phyloP scores from a whole-genome alignment of 2,113 vertebrate species.

The Onychostoma macrolepis region DNA sequence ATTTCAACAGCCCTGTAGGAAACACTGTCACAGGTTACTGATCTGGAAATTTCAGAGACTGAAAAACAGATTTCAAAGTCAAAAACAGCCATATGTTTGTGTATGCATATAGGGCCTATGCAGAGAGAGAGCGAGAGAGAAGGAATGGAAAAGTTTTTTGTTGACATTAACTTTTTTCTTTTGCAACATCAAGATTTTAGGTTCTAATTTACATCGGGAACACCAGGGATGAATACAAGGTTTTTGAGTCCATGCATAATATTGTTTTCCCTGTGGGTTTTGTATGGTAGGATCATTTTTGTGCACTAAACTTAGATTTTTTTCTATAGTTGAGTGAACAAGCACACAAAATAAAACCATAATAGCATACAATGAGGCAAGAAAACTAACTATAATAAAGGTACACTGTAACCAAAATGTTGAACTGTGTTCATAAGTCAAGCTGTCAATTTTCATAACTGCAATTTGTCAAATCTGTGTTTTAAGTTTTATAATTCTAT shows the following conservation, averaged over 20 bases:
- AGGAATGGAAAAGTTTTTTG: neutral
- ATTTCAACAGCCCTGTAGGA: neutral
- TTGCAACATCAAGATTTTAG: neutral
- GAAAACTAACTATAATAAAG: neutral
- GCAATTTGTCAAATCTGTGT: neutral
- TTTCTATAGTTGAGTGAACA: neutral
- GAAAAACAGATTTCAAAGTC: neutral
- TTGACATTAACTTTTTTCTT: neutral
- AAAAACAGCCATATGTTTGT: neutral
- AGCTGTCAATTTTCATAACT: neutral
- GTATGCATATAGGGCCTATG: too few species aligned
- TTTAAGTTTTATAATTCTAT: neutral
- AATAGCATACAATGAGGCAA: neutral
- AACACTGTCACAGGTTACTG: neutral
- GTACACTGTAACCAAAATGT: neutral
- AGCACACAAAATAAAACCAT: neutral
- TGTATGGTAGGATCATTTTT: neutral
- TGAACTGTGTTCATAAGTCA: neutral
- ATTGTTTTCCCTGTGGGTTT: neutral
- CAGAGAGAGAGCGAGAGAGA: too few species aligned
- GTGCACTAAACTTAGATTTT: neutral
- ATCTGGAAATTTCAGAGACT: neutral
- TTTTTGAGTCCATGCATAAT: neutral
- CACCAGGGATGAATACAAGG: neutral
- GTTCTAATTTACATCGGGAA: neutral